Evolutionary conservation across 2,797 vertebrate genomes (phyloP).

Genomic region (Bradypus variegatus): DNA sequence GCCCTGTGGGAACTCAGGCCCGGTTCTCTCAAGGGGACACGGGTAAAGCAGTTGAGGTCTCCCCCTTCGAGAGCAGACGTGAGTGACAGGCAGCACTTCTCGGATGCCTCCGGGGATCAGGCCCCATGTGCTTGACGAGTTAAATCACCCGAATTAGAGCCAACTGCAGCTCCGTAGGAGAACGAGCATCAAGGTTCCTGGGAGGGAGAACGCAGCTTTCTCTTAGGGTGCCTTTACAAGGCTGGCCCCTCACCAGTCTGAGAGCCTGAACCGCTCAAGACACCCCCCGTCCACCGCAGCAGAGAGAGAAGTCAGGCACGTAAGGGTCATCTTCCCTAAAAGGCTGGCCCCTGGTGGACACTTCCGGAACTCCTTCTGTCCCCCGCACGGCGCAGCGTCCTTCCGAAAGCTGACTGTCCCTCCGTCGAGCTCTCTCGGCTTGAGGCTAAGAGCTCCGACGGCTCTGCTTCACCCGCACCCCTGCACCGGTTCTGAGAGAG

Average conservation of each 20-base stretch:
- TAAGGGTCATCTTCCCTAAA: not conserved
- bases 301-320: accelerated
- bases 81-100: too few species aligned
- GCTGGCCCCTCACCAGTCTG: not conserved
- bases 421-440: not conserved
- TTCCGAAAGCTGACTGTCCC: not conserved
- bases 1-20: too few species aligned
- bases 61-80: too few species aligned
- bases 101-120: too few species aligned
- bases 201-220: not conserved
- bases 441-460: not conserved
- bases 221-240: not conserved
- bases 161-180: too few species aligned
- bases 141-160: too few species aligned
- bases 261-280: not conserved
- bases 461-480: not conserved
- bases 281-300: not conserved
- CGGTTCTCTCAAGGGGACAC: too few species aligned
- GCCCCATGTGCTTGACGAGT: too few species aligned
- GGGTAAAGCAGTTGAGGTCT: too few species aligned
- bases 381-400: too few species aligned
- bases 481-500: not conserved
- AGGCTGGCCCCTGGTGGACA: conserved; percentile 37
- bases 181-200: not conserved
- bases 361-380: not conserved